phyloP scores from a whole-genome alignment of 2,888 invertebrate genomes.

The Diarsia brunnea region DNA sequence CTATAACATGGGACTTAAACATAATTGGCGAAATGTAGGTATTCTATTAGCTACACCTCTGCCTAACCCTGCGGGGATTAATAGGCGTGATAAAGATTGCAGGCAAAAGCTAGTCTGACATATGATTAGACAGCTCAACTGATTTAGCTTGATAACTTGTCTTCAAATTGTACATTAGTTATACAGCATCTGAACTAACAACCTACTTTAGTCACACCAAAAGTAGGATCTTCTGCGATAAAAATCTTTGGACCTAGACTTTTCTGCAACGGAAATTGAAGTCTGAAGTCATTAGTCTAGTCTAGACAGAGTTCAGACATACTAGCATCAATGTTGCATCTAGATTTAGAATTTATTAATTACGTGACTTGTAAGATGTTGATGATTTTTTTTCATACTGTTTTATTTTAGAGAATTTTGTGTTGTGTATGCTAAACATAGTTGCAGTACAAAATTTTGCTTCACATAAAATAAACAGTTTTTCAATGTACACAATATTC shows the following conservation, averaged over 20 bases:
- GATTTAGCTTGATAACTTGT: neutral
- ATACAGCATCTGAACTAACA: neutral
- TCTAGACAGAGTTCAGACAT: constrained; percentile 4
- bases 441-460: neutral
- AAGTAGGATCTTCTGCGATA: neutral
- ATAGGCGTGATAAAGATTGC: no score
- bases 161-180: neutral
- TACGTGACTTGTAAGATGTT: neutral
- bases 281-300: constrained; percentile 1
- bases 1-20: no score
- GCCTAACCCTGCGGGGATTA: no score
- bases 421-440: neutral
- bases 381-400: neutral
- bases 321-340: constrained; percentile 3
- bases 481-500: no score
- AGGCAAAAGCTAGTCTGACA: neutral
- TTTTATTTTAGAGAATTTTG: neutral
- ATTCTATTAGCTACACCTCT: no score
- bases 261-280: constrained; percentile 45
- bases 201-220: neutral
- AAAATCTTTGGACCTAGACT: constrained; percentile 1
- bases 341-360: constrained; percentile 26
- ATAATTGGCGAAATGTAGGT: no score
- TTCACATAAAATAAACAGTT: neutral
- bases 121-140: constrained; percentile 5